Conservation (phyloP, 2,113 vertebrate species). For the Pyrgilauda ruficollis region DNA sequence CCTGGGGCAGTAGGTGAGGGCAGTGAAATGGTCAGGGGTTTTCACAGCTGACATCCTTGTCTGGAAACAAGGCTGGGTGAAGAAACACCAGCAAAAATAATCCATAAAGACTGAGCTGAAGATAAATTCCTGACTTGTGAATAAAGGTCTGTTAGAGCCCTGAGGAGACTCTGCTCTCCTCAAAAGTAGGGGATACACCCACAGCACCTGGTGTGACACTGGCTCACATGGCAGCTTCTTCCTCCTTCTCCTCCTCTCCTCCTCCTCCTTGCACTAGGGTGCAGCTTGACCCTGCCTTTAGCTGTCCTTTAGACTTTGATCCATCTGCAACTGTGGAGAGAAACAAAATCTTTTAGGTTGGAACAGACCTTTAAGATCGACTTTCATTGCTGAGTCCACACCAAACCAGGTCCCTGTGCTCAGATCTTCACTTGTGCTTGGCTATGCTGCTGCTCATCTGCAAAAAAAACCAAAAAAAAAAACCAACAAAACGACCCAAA, state of each 20-base stretch:
- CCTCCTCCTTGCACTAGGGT: neutral
- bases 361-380: neutral
- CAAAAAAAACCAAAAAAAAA: no score
- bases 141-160: neutral
- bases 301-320: neutral
- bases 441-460: neutral
- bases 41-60: neutral
- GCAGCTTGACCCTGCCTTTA: neutral
- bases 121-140: neutral
- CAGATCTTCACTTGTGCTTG: neutral
- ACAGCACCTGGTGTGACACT: neutral
- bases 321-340: neutral
- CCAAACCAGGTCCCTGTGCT: neutral
- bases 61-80: neutral
- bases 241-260: neutral
- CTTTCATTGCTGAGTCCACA: neutral
- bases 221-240: neutral
- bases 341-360: neutral
- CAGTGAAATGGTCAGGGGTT: neutral
- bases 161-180: neutral
- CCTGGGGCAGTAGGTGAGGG: neutral
- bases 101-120: neutral
- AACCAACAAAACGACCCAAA: neutral
- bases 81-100: neutral
- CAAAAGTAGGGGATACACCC: neutral